Evolutionary conservation across 2,888 invertebrate genomes (phyloP).

Genomic region (Megastigmus dorsalis): DNA sequence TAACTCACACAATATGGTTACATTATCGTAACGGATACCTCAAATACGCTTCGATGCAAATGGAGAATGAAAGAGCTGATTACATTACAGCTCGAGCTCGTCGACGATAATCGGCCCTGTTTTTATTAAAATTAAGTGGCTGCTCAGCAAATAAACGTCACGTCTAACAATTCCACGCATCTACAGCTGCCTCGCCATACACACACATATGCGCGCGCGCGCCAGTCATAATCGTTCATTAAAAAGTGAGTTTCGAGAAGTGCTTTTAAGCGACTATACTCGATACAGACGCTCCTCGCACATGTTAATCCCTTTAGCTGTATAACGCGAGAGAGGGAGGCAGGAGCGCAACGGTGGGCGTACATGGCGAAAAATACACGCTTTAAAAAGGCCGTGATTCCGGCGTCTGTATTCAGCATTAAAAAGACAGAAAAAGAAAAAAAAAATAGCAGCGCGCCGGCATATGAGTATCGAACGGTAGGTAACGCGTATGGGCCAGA

Average conservation of each 20-base stretch:
- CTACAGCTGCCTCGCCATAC: constrained; percentile 37
- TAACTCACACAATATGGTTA: not conserved
- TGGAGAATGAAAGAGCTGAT: no score
- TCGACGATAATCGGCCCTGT: not conserved
- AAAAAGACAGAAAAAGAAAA: not conserved
- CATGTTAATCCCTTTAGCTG: constrained; percentile 21
- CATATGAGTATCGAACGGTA: constrained; percentile 35
- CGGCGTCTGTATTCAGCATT: constrained; percentile 17
- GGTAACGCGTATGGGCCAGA: not conserved
- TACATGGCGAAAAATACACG: constrained; percentile 38
- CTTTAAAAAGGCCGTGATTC: constrained; percentile 46
- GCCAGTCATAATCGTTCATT: constrained; percentile 29
- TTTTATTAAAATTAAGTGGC: constrained; percentile 28
- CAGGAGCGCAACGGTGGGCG: constrained; percentile 19
- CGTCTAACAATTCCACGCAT: not conserved
- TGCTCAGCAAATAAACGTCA: constrained; percentile 21
- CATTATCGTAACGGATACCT: not conserved
- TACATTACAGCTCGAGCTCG: not conserved
- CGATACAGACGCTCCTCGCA: not conserved
- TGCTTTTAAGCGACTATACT: not conserved
- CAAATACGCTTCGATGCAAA: not conserved
- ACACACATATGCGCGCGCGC: no score
- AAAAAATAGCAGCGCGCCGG: no score
- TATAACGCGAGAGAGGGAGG: no score
- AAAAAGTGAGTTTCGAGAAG: constrained; percentile 41